Percentiles rank a stretch among this genome's conserved stretches.
phyloP scores from a whole-genome alignment of 53 echinoderm and acorn worm species.

The Apostichopus leukothele region DNA sequence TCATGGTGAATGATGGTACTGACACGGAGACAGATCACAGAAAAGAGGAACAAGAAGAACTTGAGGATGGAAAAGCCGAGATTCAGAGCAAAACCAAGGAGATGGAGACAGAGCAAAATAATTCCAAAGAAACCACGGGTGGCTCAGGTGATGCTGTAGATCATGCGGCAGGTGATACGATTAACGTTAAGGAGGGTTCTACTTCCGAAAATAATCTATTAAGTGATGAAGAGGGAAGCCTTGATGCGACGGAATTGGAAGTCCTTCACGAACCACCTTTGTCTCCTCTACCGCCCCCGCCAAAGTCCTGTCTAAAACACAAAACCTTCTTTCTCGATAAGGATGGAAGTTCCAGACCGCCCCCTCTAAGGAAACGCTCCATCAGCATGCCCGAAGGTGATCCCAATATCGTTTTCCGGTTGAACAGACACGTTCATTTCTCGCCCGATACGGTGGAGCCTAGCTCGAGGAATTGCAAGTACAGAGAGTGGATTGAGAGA shows the following conservation, averaged over 20 bases:
- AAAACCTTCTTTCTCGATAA: not conserved
- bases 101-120: not conserved
- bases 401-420: not conserved
- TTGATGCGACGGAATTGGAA: not conserved
- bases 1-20: conserved; percentile 11
- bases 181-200: not conserved
- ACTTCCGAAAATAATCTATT: not conserved
- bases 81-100: not conserved
- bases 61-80: not conserved
- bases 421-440: conserved; percentile 71
- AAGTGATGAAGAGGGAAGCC: conserved; percentile 46
- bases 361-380: conserved; percentile 45
- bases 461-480: conserved; percentile 63
- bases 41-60: not conserved
- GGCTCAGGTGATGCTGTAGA: not conserved
- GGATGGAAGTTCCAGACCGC: not conserved
- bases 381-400: conserved; percentile 58
- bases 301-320: conserved; percentile 13
- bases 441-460: conserved; percentile 91
- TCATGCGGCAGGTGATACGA: too few species aligned
- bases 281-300: conserved; percentile 20
- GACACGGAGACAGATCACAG: conserved; percentile 6
- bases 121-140: not conserved
- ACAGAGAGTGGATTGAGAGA: conserved; percentile 83
- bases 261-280: conserved; percentile 17